Evolutionary conservation across 1,140 invertebrate species (phyloP), one percentile per base, ranked within the genome.

Genomic region (Tribolium castaneum): DNA sequence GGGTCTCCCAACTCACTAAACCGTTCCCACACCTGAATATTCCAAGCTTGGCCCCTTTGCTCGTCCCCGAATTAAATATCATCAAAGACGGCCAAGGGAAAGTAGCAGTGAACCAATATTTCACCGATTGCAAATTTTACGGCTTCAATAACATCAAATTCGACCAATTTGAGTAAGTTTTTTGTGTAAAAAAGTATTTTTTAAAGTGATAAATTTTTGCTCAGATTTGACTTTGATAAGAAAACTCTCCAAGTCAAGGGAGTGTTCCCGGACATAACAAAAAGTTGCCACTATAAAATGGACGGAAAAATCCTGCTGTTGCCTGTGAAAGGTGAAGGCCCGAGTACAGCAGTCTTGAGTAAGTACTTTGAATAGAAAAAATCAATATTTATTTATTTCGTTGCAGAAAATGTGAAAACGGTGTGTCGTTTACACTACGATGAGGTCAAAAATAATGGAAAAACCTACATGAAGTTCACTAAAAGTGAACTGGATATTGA

Each of bases 371-470:
- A 45, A 45, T n/a, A 45, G n/a, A 9, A 45, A 45, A 45, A 45
- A 45, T 1, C 5, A 45, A 45, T n/a, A 45, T 10, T 45, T 30
- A 30, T 30, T 6, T 4, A 10, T 45, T 45, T 45, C 9, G n/a
- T 45, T 45, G 2, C n/a, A 45, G 39, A 45, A 45, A 45, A 45
- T 45, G 1, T 45, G 39, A 45, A 45, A 45, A 45, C 39, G 0
- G 39, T 45, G 62, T 70, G 35, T 39, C 51, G 51, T 2, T 14
- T 19, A 45, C 4, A 22, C 9, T 70, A 70, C 16, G 85, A 86
- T 76, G 76, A 79, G 9, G 66, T 84, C 0, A 77, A 83, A 19
- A 85, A 87, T 51, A 87, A 89, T 73, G 86, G 87, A 25, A 84
- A 85, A 74, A 78, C 82, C 13, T 86, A 84, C 13, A 80, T 85